Conservation (phyloP, 2,888 invertebrate species). For the Drosophila quinaria region DNA sequence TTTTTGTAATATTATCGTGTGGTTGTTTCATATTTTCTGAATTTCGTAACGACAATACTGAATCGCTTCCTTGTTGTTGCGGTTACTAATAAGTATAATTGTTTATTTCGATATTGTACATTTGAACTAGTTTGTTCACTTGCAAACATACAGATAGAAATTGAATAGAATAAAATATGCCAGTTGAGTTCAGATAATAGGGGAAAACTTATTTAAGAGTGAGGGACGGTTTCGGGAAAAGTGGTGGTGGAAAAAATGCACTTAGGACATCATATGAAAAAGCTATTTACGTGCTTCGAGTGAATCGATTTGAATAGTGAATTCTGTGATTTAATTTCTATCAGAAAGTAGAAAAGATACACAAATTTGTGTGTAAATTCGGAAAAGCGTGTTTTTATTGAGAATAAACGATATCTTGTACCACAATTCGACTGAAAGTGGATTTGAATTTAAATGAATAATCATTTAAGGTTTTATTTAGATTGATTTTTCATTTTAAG, state of each 20-base stretch:
- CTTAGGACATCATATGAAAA: constrained; percentile 54
- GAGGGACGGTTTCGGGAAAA: constrained; percentile 16
- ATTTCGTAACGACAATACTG: constrained; percentile 27
- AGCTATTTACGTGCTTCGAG: constrained; percentile 61
- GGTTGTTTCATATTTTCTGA: constrained; percentile 6
- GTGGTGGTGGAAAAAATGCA: constrained; percentile 37
- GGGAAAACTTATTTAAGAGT: constrained; percentile 23
- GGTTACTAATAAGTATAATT: constrained; percentile 1
- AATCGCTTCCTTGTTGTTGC: constrained; percentile 15
- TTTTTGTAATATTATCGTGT: constrained; percentile 38
- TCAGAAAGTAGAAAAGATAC: background rate
- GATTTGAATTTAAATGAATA: background rate
- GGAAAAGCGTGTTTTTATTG: no score
- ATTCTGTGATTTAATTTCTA: constrained; percentile 15
- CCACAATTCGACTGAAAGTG: background rate
- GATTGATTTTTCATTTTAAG: background rate
- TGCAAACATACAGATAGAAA: constrained; percentile 67
- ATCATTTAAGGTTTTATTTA: background rate
- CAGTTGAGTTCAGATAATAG: constrained; percentile 39
- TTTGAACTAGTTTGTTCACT: constrained; percentile 42
- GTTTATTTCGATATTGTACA: constrained; percentile 6
- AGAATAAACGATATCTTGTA: no score
- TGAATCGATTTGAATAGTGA: constrained; percentile 46
- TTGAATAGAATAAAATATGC: constrained; percentile 56
- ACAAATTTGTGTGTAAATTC: background rate